Percentiles rank a stretch among this genome's conserved stretches.
Evolutionary conservation across 2,888 invertebrate genomes (phyloP).

Genomic region (Andrena fulva): DNA sequence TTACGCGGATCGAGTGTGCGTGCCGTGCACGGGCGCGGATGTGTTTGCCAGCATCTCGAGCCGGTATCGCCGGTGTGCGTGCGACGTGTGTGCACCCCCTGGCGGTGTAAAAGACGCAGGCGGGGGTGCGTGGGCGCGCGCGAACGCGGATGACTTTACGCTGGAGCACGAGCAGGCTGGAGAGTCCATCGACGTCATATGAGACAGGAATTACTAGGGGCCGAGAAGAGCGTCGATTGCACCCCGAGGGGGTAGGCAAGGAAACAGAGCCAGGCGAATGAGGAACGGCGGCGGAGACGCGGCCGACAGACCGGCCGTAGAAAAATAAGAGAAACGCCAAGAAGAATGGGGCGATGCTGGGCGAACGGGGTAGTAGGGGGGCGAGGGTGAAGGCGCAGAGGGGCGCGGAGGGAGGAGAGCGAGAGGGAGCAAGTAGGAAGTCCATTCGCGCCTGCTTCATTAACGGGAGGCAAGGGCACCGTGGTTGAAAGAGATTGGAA

Average conservation of each 20-base stretch:
- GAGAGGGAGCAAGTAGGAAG: conserved; percentile 31
- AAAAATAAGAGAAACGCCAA: background rate
- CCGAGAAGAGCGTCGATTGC: conserved; percentile 63
- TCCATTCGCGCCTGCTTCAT: conserved; percentile 62
- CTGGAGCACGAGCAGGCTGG: conserved; percentile 61
- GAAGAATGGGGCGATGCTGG: no score
- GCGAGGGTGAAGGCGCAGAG: background rate
- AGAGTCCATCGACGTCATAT: conserved; percentile 57
- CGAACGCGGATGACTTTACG: conserved; percentile 43
- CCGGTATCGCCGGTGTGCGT: background rate
- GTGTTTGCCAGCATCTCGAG: conserved; percentile 46
- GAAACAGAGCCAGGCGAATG: conserved; percentile 9
- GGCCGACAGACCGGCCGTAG: background rate
- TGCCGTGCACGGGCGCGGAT: conserved; percentile 7
- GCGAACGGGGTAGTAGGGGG: no score
- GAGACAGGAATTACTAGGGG: conserved; percentile 55
- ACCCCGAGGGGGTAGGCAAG: conserved; percentile 10
- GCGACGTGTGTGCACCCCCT: background rate
- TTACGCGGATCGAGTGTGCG: conserved; percentile 14
- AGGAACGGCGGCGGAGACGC: background rate
- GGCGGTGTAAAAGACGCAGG: background rate
- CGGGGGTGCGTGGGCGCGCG: conserved; percentile 1
- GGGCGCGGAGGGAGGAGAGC: background rate
- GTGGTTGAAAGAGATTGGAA: conserved; percentile 61
- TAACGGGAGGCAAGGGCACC: conserved; percentile 61